phyloP scores from a whole-genome alignment of 2,113 vertebrate genomes.

The Pygoscelis antarcticus region DNA sequence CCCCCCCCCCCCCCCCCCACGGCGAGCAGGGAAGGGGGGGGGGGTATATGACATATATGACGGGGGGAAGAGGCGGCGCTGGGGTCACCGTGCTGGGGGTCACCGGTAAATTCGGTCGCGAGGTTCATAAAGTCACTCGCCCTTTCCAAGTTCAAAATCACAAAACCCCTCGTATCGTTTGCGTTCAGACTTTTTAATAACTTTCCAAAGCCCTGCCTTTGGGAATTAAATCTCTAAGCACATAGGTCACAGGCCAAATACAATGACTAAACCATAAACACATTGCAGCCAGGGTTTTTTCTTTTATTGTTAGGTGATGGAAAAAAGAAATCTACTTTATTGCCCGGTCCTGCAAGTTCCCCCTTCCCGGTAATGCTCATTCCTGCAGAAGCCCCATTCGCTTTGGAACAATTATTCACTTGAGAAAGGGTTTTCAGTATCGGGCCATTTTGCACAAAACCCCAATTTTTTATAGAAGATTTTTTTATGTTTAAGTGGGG shows the following conservation, averaged over 20 bases:
- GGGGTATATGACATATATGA: too few species aligned
- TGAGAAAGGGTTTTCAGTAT: background rate
- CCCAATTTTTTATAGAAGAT: background rate
- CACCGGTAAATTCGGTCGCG: fast-evolving
- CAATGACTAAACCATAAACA: background rate
- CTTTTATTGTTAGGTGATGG: background rate
- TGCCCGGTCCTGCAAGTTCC: background rate
- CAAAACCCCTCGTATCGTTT: background rate
- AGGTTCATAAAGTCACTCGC: background rate
- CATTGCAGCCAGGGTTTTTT: background rate
- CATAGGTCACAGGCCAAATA: background rate
- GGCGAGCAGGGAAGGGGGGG: too few species aligned
- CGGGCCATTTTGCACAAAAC: background rate
- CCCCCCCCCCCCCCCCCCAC: too few species aligned
- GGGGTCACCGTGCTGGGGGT: background rate
- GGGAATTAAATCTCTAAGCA: background rate
- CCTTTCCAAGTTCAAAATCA: background rate
- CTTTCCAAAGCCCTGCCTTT: background rate
- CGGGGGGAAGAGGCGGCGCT: fast-evolving
- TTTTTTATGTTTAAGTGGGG: background rate
- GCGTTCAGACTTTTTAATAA: background rate
- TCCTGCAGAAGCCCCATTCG: background rate
- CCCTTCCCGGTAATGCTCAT: background rate
- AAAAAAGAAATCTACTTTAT: background rate
- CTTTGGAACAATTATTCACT: background rate